A percentile compares a stretch with the other conserved stretches of the same genome.
Conservation (phyloP, 2,888 invertebrate genomes). For the Leistus spinibarbis region DNA sequence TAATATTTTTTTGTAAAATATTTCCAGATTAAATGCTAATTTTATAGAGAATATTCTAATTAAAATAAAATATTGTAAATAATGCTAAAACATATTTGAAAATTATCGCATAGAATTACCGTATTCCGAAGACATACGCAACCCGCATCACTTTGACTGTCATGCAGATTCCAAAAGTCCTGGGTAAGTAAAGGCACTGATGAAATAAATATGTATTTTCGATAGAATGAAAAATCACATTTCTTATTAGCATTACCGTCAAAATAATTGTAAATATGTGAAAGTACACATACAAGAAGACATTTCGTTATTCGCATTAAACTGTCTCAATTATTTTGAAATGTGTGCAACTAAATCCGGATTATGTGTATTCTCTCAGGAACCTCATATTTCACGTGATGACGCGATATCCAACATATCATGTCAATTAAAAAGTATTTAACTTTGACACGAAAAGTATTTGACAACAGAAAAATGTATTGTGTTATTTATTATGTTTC, state of each 20-base stretch:
- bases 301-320: neutral
- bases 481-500: neutral
- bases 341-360: conserved; percentile 21
- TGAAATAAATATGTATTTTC: too few species aligned
- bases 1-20: neutral
- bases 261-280: too few species aligned
- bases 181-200: too few species aligned
- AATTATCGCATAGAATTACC: too few species aligned
- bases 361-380: conserved; percentile 25
- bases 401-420: conserved; percentile 17
- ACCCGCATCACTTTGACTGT: too few species aligned
- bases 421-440: conserved; percentile 37
- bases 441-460: neutral
- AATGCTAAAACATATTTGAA: too few species aligned
- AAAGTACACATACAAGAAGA: neutral
- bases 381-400: conserved; percentile 5
- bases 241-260: too few species aligned
- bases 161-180: too few species aligned
- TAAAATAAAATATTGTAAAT: neutral
- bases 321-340: neutral
- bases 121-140: too few species aligned
- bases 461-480: neutral
- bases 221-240: too few species aligned
- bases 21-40: too few species aligned
- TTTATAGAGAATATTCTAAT: too few species aligned